A percentile compares a stretch with the other conserved stretches of the same genome.
Conservation (phyloP, 2,888 invertebrate species). For the Caenorhabditis imperialis region DNA sequence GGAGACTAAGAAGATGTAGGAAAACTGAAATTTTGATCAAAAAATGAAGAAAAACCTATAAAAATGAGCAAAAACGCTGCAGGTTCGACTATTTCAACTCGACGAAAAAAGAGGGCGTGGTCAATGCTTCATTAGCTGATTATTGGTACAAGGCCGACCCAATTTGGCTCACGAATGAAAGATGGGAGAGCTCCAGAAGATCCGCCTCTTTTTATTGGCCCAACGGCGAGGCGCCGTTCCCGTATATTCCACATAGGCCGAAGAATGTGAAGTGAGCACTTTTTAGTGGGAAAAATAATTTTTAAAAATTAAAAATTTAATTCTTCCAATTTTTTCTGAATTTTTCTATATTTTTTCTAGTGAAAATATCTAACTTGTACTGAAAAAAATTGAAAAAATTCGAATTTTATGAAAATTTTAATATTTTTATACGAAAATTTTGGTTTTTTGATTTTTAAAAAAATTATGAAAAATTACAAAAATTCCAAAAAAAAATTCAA, state of each 20-base stretch:
- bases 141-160: slow-evolving; percentile 62
- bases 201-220: slow-evolving; percentile 66
- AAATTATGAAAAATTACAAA: too few species aligned
- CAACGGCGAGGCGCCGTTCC: slow-evolving; percentile 58
- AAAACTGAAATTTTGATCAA: background rate
- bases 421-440: too few species aligned
- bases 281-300: too few species aligned
- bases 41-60: background rate
- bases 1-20: slow-evolving; percentile 53
- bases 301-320: too few species aligned
- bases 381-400: too few species aligned
- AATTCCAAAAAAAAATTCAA: too few species aligned
- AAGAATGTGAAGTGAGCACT: slow-evolving; percentile 44
- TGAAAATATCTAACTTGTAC: too few species aligned
- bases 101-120: slow-evolving; percentile 53
- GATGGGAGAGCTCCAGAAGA: slow-evolving; percentile 42
- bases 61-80: background rate
- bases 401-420: too few species aligned
- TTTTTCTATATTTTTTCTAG: too few species aligned
- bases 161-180: slow-evolving; percentile 63
- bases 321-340: too few species aligned
- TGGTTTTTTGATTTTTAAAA: too few species aligned
- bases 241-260: slow-evolving; percentile 50
- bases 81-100: slow-evolving; percentile 65
- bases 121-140: slow-evolving; percentile 47